A percentile compares a stretch with the other conserved stretches of the same genome.
Conservation (phyloP, 2,113 vertebrate genomes). For the Tringa solitaria region DNA sequence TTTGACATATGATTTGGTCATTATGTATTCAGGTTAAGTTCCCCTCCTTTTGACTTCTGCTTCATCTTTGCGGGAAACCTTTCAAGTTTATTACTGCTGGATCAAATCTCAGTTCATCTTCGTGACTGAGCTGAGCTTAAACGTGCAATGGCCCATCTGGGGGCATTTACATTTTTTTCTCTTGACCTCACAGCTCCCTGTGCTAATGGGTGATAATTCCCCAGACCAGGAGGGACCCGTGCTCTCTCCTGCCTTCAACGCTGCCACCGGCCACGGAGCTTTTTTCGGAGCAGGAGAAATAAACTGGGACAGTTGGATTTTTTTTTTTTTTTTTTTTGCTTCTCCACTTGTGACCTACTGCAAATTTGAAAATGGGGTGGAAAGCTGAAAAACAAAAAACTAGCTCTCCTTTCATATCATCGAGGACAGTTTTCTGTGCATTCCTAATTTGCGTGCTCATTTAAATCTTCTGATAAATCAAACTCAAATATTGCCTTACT, state of each 20-base stretch:
- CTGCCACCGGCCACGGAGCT: fast-evolving
- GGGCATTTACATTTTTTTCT: background rate
- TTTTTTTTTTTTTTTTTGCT: background rate
- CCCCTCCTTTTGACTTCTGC: background rate
- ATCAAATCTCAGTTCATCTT: background rate
- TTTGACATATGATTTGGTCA: background rate
- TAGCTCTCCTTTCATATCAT: background rate
- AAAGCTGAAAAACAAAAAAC: background rate
- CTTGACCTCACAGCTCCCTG: background rate
- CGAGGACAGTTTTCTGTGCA: background rate
- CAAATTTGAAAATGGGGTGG: background rate
- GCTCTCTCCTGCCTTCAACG: background rate
- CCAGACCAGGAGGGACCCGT: background rate
- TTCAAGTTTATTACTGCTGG: background rate
- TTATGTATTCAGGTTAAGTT: background rate
- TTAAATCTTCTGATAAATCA: background rate
- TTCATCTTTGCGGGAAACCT: background rate
- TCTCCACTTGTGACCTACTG: background rate
- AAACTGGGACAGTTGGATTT: background rate
- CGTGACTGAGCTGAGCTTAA: background rate
- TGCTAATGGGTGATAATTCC: background rate
- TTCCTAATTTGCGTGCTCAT: background rate
- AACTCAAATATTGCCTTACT: background rate
- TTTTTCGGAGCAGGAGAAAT: background rate
- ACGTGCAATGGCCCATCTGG: background rate